Evolutionary conservation across 2,888 invertebrate species (phyloP).

Genomic region (Macropis europaea): DNA sequence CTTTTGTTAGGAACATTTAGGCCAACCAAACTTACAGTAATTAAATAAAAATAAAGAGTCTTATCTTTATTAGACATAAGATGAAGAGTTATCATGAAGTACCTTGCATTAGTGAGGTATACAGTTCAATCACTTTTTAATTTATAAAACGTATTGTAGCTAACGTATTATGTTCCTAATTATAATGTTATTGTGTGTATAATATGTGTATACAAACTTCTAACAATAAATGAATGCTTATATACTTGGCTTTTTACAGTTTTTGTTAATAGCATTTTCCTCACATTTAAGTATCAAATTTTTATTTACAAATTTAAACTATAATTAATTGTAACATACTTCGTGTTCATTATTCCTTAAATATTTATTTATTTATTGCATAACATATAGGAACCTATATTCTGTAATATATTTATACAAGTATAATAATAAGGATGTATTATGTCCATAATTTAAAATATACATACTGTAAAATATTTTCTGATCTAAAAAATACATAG

Average conservation of each 20-base stretch:
- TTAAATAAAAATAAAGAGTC: slow-evolving; percentile 10
- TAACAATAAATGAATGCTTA: slow-evolving; percentile 67
- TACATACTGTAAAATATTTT: neutral
- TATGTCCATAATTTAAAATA: neutral
- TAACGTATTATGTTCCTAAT: slow-evolving; percentile 62
- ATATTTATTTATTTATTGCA: neutral
- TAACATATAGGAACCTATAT: neutral
- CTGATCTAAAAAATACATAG: neutral
- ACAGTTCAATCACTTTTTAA: slow-evolving; percentile 40
- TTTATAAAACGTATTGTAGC: slow-evolving; percentile 55
- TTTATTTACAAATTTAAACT: neutral
- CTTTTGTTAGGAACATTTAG: slow-evolving; percentile 19
- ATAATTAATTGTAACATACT: neutral
- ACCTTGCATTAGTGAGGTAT: slow-evolving; percentile 32
- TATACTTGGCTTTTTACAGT: slow-evolving; percentile 43
- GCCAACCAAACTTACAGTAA: slow-evolving; percentile 23
- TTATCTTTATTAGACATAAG: too few relatives aligned
- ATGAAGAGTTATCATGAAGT: slow-evolving; percentile 21
- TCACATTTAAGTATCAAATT: neutral
- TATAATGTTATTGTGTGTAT: slow-evolving; percentile 63
- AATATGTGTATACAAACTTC: slow-evolving; percentile 67
- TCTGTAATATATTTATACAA: neutral
- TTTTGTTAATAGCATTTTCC: neutral
- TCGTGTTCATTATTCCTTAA: neutral
- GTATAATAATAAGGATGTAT: neutral